Conservation (phyloP, 2,113 vertebrate genomes). For the Amblyornis subalaris region DNA sequence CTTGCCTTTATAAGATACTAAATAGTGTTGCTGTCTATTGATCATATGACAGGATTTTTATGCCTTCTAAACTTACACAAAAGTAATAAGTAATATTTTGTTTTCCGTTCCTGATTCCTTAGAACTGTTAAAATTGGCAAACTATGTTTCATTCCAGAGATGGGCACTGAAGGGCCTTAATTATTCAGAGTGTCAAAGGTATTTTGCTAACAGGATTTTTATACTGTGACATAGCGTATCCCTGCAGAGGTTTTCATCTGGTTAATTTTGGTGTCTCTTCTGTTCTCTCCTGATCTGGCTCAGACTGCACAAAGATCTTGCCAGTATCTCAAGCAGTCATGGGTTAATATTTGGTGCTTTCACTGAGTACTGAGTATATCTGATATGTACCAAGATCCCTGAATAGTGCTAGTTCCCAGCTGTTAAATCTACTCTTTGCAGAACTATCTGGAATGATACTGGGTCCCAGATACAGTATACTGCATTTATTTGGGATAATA, state of each 20-base stretch:
- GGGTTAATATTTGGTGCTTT: background rate
- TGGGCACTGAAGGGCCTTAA: background rate
- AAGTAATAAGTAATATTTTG: background rate
- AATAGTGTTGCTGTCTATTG: background rate
- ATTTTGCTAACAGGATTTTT: background rate
- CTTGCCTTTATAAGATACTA: background rate
- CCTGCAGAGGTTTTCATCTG: background rate
- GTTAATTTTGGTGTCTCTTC: background rate
- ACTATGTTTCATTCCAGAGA: background rate
- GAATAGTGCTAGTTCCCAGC: background rate
- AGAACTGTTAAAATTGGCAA: background rate
- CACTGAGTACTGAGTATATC: fast-evolving
- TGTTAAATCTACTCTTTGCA: background rate
- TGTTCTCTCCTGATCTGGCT: background rate
- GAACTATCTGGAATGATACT: background rate
- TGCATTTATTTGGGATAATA: background rate
- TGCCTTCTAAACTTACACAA: background rate
- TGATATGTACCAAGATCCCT: background rate
- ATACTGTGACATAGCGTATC: background rate
- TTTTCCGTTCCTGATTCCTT: background rate
- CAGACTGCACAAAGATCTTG: background rate
- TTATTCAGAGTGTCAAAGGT: background rate
- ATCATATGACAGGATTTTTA: background rate
- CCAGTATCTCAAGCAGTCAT: background rate
- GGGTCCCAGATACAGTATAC: background rate